Evolutionary conservation across 2,888 invertebrate genomes (phyloP), one percentile per base, ranked within the genome.

Genomic region (Dendrolimus pini): DNA sequence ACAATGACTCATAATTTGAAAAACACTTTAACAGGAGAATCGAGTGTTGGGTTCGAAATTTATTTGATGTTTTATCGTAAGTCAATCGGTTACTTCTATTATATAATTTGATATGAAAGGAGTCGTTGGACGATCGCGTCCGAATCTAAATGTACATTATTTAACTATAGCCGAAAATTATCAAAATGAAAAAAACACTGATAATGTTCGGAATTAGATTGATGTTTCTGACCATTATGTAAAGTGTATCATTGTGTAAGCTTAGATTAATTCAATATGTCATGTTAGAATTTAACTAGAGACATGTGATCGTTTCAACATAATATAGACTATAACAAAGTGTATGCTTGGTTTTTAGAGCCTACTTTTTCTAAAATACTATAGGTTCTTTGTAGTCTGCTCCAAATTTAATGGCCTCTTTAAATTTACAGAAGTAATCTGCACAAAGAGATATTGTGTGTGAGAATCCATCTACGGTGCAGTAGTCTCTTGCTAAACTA

Each of bases 71-170:
- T 30, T 30, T 30, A 30, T 30, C 0, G 30, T 30, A 30, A 47
- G 47, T 47, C 12, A 47, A 47, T 47, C 12, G 47, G 12, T 47
- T 47, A 30, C 30, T 30, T 30, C 30, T 30, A 30, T 56, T 57
- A 54, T 52, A 56, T 59, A 54, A 59, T 62, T 59, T 62, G 56
- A 65, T 62, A 64, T 30, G 60, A 61, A 65, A 65, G 65, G 75
- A 80, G 72, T 89, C 89, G 89, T 90, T 90, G 89, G 89, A 80
- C 89, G 89, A 86, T 89, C 89, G 89, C 80, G 90, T 89, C 89
- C 89, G 85, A 64, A 69, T 71, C 69, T 80, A 76, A 83, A 74
- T 83, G 83, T 81, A 77, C 79, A 73, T 69, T 65, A 63, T 70
- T 67, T 58, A 63, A 70, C 62, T 67, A 60, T 54, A 64, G 73